phyloP scores from a whole-genome alignment of 2,888 invertebrate genomes.

The Amitus sp. region DNA sequence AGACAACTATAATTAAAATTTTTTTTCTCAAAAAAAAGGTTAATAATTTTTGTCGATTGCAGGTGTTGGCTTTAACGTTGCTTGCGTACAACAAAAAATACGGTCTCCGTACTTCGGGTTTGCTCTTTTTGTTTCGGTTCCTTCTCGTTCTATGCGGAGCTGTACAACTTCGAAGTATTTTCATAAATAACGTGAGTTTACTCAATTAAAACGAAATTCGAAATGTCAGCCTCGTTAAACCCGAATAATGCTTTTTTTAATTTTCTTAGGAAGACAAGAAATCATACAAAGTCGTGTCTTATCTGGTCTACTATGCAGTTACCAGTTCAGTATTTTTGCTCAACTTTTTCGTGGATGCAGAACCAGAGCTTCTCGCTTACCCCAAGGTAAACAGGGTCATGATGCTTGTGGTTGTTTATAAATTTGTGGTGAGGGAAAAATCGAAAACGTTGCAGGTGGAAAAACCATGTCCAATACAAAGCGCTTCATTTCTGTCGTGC shows the following conservation, averaged over 20 bases:
- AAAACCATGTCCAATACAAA: slow-evolving; percentile 88
- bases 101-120: slow-evolving; percentile 90
- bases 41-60: no score
- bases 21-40: no score
- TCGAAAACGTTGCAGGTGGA: slow-evolving; percentile 74
- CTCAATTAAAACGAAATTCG: slow-evolving; percentile 14
- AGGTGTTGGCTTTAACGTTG: background rate
- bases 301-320: slow-evolving; percentile 82
- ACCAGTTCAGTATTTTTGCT: slow-evolving; percentile 77
- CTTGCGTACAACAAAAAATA: slow-evolving; percentile 82
- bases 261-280: background rate
- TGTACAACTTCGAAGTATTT: slow-evolving; percentile 76
- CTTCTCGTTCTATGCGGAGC: slow-evolving; percentile 78
- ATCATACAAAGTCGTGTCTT: slow-evolving; percentile 76
- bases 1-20: no score
- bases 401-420: slow-evolving; percentile 43
- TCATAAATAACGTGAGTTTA: slow-evolving; percentile 8
- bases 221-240: no score
- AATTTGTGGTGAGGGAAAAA: background rate
- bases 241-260: no score
- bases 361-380: slow-evolving; percentile 77
- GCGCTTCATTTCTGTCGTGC: slow-evolving; percentile 86
- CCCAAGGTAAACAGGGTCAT: slow-evolving; percentile 70
- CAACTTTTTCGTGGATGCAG: slow-evolving; percentile 83
- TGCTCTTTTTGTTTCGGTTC: slow-evolving; percentile 81